phyloP scores from a whole-genome alignment of 2,797 vertebrate genomes.

The Xyrichtys novacula region DNA sequence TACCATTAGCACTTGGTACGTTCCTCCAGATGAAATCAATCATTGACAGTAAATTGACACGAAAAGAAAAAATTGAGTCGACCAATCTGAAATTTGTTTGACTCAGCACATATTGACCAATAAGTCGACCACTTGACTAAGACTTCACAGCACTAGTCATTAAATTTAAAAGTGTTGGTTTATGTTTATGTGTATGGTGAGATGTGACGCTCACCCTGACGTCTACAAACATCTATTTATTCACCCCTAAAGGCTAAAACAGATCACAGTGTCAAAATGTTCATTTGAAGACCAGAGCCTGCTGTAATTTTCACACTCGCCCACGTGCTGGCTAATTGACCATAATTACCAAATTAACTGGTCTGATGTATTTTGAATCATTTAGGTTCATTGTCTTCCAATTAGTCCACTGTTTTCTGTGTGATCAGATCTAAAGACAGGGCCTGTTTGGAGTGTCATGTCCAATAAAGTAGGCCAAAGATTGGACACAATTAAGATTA shows the following conservation, averaged over 20 bases:
- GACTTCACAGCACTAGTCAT: no score
- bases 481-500: conserved; percentile 91
- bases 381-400: conserved; percentile 59
- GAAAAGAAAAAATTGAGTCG: no score
- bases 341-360: conserved; percentile 90
- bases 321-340: conserved; percentile 87
- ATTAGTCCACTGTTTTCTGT: conserved; percentile 39
- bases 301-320: conserved; percentile 75
- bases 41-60: no score
- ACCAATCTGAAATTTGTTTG: no score
- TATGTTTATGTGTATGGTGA: conserved; percentile 8
- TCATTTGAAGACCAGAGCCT: conserved; percentile 60
- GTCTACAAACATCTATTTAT: conserved; percentile 23
- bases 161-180: no score
- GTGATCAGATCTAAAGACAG: conserved; percentile 79
- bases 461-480: conserved; percentile 84
- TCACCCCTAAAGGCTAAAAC: conserved; percentile 59
- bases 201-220: no score
- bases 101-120: no score
- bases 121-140: no score
- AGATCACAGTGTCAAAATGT: conserved; percentile 77
- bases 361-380: conserved; percentile 88
- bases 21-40: no score
- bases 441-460: conserved; percentile 85
- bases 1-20: no score